Conservation (phyloP, 2,797 vertebrate species). For the Phylloscopus collybita region DNA sequence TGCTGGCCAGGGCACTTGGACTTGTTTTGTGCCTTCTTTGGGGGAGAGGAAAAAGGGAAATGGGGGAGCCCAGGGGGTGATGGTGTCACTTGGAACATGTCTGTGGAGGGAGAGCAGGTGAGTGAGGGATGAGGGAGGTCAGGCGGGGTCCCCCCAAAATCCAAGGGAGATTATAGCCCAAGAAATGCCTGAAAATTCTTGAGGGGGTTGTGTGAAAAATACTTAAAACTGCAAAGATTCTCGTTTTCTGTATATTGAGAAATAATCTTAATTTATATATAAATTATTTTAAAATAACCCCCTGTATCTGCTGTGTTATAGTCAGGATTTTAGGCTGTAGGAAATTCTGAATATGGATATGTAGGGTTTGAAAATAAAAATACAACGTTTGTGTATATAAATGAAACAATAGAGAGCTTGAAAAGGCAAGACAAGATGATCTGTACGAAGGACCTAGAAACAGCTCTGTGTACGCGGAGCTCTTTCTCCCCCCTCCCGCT, state of each 20-base stretch:
- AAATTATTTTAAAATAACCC: neutral
- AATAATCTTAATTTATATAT: too few species aligned
- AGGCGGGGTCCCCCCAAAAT: neutral
- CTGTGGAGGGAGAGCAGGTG: neutral
- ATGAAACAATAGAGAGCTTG: neutral
- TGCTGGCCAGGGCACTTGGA: neutral
- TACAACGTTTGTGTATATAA: neutral
- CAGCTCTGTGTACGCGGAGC: rapidly evolving
- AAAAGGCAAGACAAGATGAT: too few species aligned
- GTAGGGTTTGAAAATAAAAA: neutral
- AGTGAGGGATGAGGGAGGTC: too few species aligned
- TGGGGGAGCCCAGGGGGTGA: neutral
- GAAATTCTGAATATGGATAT: neutral
- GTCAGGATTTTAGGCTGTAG: neutral
- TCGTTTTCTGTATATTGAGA: neutral
- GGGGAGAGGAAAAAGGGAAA: neutral
- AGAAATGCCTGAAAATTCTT: neutral
- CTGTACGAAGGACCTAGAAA: rapidly evolving
- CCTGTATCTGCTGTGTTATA: rapidly evolving
- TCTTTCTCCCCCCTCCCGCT: neutral
- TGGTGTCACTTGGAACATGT: neutral
- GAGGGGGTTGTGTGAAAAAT: neutral
- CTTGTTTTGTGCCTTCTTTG: neutral
- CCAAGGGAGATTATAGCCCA: neutral
- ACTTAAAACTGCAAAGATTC: neutral